Base-by-base conservation (phyloP, 2,797 vertebrate species). In the Paedocypris micromegethes region DNA sequence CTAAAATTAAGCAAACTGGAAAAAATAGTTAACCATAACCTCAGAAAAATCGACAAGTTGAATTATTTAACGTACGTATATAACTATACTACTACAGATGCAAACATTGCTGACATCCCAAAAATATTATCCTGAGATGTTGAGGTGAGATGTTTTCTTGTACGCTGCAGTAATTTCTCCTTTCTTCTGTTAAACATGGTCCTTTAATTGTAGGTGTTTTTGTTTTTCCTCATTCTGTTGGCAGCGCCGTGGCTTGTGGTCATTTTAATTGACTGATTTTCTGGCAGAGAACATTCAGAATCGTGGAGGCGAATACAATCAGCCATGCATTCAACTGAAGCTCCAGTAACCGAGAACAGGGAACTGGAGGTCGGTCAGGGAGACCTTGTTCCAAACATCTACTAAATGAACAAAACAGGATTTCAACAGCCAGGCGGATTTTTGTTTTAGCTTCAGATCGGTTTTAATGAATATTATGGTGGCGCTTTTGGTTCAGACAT, bases 221-320 rank as follows among this genome's bases (percentile, higher is more conserved):
- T 4, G 3, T 53, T 64, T 77, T 68, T 58, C 57, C 55, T 23
- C 58, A 9, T 70, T 57, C 72, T 58, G 42, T 62, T 72, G 71
- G 73, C 68, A 71, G 77, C 65, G 70, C 78, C 77, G 78, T 75
- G 79, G 79, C 51, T 75, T 76, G 77, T 82, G 79, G 79, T 86
- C 83, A 78, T 87, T 86, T 88, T 89, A 89, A 90, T 90, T 89
- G 87, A 84, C 84, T 82, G 78, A 88, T 88, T 90, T 87, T 90
- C 83, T 88, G 84, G 81, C 85, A 83, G 78, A 82, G 78, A 81
- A 82, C 83, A 82, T 78, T 78, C 78, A 77, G 85, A 83, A 88
- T 86, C 85, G 82, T 82, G 83, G 81, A 85, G 78, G 82, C 81
- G 82, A 83, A 86, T 85, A 86, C 87, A 88, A 83, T 88, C 85